These are phyloP conservation scores for Gadopsis bispinosus DNA, from an alignment of 2,797 vertebrate genomes.

Conservation along the genomic window DNA sequence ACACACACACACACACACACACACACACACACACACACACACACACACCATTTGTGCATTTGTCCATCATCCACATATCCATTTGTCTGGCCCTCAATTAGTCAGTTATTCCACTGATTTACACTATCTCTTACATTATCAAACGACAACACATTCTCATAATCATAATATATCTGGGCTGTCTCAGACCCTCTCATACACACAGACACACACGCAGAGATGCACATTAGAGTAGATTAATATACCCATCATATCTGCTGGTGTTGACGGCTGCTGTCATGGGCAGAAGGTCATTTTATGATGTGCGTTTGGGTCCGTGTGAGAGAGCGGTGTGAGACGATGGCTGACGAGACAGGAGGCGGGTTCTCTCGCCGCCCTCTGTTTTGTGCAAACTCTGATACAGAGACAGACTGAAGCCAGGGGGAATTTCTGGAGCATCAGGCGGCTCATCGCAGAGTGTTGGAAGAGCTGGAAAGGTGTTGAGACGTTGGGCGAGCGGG, in stretches of 20 bases:
- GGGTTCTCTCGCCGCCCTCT: conserved; percentile 43
- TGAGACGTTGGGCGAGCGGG: conserved; percentile 10
- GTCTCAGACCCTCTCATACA: conserved; percentile 26
- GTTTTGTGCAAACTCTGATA: conserved; percentile 56
- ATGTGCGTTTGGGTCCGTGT: conserved; percentile 36
- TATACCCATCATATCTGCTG: conserved; percentile 69
- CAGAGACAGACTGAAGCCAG: conserved; percentile 58
- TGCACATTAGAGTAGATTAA: conserved; percentile 44
- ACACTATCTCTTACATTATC: conserved; percentile 57
- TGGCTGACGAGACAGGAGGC: conserved; percentile 63
- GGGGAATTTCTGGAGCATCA: conserved; percentile 29
- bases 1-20: too few relatives aligned
- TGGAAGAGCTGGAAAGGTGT: conserved; percentile 41
- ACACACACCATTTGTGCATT: conserved; percentile 25
- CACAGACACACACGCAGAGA: conserved; percentile 32
- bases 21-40: conserved; percentile 6
- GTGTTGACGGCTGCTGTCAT: conserved; percentile 79
- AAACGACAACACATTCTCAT: conserved; percentile 64
- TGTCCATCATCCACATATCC: conserved; percentile 64
- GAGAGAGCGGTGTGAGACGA: conserved; percentile 55
- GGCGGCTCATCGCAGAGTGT: conserved; percentile 1
- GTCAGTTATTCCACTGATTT: conserved; percentile 50
- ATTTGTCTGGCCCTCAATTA: conserved; percentile 50
- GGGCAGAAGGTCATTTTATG: conserved; percentile 69
- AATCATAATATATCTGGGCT: conserved; percentile 48